Percentiles rank a stretch among this genome's conserved stretches.
These are phyloP conservation scores for Cyphomyrmex costatus DNA, from an alignment of 1,140 invertebrate genomes.

Conservation along the genomic window DNA sequence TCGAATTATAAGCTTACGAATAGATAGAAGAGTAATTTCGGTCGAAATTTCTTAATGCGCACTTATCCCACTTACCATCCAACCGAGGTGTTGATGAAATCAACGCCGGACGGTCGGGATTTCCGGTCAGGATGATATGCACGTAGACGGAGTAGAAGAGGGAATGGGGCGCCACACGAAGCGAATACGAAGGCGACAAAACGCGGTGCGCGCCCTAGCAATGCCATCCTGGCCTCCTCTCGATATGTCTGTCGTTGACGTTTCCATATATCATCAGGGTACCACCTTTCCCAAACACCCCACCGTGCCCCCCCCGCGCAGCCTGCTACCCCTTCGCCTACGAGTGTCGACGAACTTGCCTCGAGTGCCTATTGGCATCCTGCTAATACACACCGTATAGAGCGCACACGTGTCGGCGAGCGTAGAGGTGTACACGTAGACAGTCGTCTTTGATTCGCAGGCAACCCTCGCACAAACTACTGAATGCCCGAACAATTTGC, in stretches of 20 bases:
- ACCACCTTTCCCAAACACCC: constrained; percentile 76
- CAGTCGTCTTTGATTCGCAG: constrained; percentile 44
- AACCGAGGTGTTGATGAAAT: constrained; percentile 45
- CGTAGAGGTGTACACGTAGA: constrained; percentile 25
- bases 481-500: constrained; percentile 25
- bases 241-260: constrained; percentile 85
- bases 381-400: constrained; percentile 78
- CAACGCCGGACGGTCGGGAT: constrained; percentile 29
- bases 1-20: background rate
- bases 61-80: background rate
- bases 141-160: constrained; percentile 27
- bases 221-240: constrained; percentile 78
- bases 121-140: constrained; percentile 74
- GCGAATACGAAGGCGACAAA: constrained; percentile 81
- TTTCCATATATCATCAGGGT: constrained; percentile 84
- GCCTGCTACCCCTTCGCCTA: constrained; percentile 63
- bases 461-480: background rate
- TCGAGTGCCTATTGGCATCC: constrained; percentile 82
- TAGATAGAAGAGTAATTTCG: background rate
- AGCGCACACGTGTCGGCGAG: constrained; percentile 61
- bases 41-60: background rate
- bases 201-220: constrained; percentile 73
- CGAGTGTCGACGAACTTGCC: constrained; percentile 74
- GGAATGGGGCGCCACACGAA: constrained; percentile 70
- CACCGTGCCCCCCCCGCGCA: constrained; percentile 65